phyloP scores from a whole-genome alignment of 2,888 invertebrate species.

The Hirudinaria manillensis region DNA sequence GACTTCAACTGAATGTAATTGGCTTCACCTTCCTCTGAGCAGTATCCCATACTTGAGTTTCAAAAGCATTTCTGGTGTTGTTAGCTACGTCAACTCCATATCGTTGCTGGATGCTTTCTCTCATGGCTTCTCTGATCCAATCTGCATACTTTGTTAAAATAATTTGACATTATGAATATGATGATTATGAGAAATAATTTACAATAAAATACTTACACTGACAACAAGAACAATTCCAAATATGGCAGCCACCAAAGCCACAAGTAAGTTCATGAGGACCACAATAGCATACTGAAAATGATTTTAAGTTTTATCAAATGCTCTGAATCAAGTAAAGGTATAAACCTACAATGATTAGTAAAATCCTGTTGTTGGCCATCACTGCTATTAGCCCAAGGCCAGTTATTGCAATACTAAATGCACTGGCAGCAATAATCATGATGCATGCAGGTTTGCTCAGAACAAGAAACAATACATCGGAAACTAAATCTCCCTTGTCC shows the following conservation, averaged over 20 bases:
- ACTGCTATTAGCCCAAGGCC: conserved; percentile 9
- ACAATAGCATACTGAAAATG: conserved; percentile 31
- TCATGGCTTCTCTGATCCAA: conserved; percentile 24
- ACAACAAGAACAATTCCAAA: conserved; percentile 32
- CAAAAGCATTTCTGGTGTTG: conserved; percentile 27
- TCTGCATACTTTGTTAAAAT: conserved; percentile 9
- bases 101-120: conserved; percentile 19
- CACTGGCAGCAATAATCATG: conserved; percentile 18
- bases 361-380: conserved; percentile 6
- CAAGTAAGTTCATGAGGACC: conserved; percentile 22
- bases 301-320: no score
- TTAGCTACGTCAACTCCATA: conserved; percentile 35
- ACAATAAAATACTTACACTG: conserved; percentile 30
- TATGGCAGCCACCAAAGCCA: conserved; percentile 30
- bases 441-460: conserved; percentile 26
- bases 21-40: conserved; percentile 33
- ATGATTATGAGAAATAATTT: neutral
- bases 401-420: conserved; percentile 5
- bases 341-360: conserved; percentile 18
- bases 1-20: neutral
- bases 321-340: neutral
- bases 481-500: conserved; percentile 25
- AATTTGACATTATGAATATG: neutral
- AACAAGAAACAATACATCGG: conserved; percentile 20
- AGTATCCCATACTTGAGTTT: conserved; percentile 36